Evolutionary conservation across 1,140 invertebrate species (phyloP).

Genomic region (Harlomillsia oculata): DNA sequence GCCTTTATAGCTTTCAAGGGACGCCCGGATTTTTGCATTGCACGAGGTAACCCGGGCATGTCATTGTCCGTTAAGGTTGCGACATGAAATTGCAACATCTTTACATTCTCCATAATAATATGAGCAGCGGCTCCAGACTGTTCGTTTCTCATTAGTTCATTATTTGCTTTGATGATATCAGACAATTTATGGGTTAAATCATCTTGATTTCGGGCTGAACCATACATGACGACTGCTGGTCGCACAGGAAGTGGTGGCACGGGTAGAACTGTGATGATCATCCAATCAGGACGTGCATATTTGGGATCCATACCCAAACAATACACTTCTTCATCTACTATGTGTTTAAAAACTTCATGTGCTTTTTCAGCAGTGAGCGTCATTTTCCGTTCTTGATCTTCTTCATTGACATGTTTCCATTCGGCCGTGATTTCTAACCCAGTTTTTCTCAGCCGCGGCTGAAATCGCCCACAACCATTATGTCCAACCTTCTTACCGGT

Average conservation of each 20-base stretch:
- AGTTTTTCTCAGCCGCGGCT: constrained; percentile 77
- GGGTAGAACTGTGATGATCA: constrained; percentile 94
- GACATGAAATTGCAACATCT: constrained; percentile 97
- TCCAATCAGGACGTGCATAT: constrained; percentile 96
- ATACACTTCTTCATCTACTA: constrained; percentile 82
- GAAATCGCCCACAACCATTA: constrained; percentile 94
- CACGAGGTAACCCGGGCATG: constrained; percentile 92
- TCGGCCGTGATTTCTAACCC: constrained; percentile 90
- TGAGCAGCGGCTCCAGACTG: constrained; percentile 91
- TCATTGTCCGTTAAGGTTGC: constrained; percentile 97
- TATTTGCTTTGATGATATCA: constrained; percentile 98
- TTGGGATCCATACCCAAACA: constrained; percentile 93
- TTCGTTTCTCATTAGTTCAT: constrained; percentile 91
- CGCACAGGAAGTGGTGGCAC: constrained; percentile 85
- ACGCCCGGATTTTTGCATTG: constrained; percentile 97
- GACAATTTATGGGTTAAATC: constrained; percentile 98
- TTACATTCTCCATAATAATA: constrained; percentile 91
- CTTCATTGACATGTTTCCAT: constrained; percentile 98
- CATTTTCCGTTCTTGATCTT: constrained; percentile 93
- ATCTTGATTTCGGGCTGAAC: constrained; percentile 93
- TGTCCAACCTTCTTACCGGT: constrained; percentile 66
- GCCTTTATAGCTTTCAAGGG: constrained; percentile 96
- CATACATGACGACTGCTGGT: constrained; percentile 98
- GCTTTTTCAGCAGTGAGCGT: constrained; percentile 76
- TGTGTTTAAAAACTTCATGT: constrained; percentile 27